These are phyloP conservation scores for Microchrysa polita DNA, from an alignment of 2,888 invertebrate genomes.

Conservation along the genomic window DNA sequence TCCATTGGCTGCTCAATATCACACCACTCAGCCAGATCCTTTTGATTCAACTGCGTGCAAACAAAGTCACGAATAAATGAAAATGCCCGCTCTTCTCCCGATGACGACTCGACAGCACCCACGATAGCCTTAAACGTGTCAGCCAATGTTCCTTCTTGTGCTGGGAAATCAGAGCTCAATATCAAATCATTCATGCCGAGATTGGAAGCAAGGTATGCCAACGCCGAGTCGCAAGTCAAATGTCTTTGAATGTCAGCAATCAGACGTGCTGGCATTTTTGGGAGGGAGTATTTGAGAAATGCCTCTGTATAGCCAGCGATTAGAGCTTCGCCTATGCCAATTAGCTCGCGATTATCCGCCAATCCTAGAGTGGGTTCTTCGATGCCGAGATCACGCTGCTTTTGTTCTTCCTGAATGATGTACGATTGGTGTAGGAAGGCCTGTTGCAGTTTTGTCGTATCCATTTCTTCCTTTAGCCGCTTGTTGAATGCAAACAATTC, in stretches of 20 bases:
- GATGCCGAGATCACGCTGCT: slow-evolving; percentile 76
- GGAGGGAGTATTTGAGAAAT: slow-evolving; percentile 76
- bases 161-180: slow-evolving; percentile 75
- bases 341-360: slow-evolving; percentile 75
- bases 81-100: slow-evolving; percentile 73
- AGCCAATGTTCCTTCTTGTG: slow-evolving; percentile 71
- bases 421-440: slow-evolving; percentile 86
- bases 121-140: slow-evolving; percentile 84
- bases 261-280: slow-evolving; percentile 80
- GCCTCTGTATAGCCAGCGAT: slow-evolving; percentile 72
- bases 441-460: slow-evolving; percentile 72
- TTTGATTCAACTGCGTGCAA: slow-evolving; percentile 83
- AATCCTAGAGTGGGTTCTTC: slow-evolving; percentile 68
- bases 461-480: slow-evolving; percentile 85
- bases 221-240: slow-evolving; percentile 72
- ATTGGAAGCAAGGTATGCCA: slow-evolving; percentile 76
- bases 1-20: slow-evolving; percentile 80
- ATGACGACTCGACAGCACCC: slow-evolving; percentile 76
- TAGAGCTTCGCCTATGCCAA: slow-evolving; percentile 74
- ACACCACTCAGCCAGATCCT: slow-evolving; percentile 88
- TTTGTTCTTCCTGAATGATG: slow-evolving; percentile 74
- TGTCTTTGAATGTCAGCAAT: slow-evolving; percentile 74
- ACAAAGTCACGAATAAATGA: slow-evolving; percentile 88
- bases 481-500: slow-evolving; percentile 90
- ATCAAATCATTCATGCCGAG: slow-evolving; percentile 87